phyloP scores from a whole-genome alignment of 2,797 vertebrate species.

The Cephalopachus bancanus region DNA sequence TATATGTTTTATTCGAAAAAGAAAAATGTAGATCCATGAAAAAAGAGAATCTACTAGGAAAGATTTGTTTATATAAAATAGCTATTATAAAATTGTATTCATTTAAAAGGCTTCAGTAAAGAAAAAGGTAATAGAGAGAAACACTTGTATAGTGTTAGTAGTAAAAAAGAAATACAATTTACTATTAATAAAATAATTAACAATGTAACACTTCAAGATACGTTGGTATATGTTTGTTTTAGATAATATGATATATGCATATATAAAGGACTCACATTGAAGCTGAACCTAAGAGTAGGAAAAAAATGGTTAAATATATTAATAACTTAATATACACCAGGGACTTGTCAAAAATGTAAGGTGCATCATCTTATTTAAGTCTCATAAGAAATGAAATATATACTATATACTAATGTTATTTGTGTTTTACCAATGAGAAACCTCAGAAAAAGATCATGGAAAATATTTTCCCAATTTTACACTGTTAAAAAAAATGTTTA shows the following conservation, averaged over 20 bases:
- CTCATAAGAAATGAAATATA: neutral
- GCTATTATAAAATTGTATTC: conserved; percentile 49
- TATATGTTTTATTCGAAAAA: conserved; percentile 64
- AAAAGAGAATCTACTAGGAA: neutral
- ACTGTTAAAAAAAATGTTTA: neutral
- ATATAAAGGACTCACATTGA: neutral
- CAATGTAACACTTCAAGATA: neutral
- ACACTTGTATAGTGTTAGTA: neutral
- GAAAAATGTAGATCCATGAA: neutral
- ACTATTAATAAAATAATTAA: conserved; percentile 4
- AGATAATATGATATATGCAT: neutral
- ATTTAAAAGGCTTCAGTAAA: neutral
- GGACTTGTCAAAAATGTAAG: neutral
- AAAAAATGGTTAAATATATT: neutral
- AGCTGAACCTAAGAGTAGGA: neutral
- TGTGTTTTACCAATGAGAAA: conserved; percentile 10
- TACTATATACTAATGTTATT: neutral
- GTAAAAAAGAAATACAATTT: conserved; percentile 4
- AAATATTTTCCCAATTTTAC: neutral
- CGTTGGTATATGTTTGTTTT: neutral
- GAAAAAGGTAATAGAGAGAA: neutral
- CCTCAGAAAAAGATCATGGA: neutral
- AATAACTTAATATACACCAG: neutral
- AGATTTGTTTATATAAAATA: neutral
- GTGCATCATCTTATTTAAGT: neutral